phyloP scores from a whole-genome alignment of 2,113 vertebrate genomes.

The Rhabdornis inornatus region DNA sequence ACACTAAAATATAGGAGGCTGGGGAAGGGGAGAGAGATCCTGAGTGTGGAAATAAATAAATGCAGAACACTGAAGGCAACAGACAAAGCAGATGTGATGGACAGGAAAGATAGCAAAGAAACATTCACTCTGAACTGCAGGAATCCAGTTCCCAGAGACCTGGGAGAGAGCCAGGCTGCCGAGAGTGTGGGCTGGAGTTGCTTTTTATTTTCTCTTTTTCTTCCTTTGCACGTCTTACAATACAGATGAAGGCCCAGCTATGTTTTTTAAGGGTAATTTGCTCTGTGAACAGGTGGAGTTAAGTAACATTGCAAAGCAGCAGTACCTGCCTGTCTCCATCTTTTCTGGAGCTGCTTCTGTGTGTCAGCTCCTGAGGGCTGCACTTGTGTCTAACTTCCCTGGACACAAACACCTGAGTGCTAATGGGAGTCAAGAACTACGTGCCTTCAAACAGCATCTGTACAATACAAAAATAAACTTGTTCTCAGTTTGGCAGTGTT shows the following conservation, averaged over 20 bases:
- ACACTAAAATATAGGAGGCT: not conserved
- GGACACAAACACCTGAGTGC: not conserved
- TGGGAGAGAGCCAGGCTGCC: not conserved
- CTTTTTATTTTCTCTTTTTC: not conserved
- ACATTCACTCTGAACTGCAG: not conserved
- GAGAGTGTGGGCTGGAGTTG: not conserved
- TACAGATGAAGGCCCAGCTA: not conserved
- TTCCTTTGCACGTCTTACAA: not conserved
- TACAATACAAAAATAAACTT: not conserved
- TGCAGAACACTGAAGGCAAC: not conserved
- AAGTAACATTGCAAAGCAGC: not conserved
- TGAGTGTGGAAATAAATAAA: not conserved
- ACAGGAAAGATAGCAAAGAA: not conserved
- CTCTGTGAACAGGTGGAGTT: not conserved
- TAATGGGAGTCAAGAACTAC: not conserved
- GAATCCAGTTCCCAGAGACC: not conserved
- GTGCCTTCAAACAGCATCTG: not conserved
- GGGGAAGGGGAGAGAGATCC: not conserved
- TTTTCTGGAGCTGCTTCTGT: rapidly evolving
- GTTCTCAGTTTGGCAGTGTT: not conserved
- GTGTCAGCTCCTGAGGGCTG: not conserved
- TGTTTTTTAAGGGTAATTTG: not conserved
- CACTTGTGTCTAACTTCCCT: not conserved
- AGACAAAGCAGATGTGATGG: not conserved
- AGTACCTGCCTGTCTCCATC: not conserved